Base-by-base conservation (phyloP, 1,140 invertebrate genomes). In the Halictus rubicundus region DNA sequence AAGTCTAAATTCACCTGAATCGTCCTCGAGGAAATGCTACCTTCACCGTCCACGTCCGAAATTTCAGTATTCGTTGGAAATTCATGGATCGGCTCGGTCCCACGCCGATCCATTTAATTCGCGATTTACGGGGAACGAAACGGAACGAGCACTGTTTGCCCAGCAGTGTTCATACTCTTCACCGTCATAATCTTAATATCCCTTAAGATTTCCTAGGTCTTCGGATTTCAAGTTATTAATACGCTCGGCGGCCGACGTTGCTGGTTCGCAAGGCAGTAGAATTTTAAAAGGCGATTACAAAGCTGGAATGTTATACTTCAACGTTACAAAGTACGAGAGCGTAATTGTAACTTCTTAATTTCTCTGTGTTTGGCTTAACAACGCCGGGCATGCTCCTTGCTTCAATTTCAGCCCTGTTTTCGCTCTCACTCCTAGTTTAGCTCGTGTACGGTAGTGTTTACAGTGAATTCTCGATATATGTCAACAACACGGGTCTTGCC, bases 241-340 rank as follows among this genome's bases (percentile, higher is more conserved):
- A 8, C 54, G 21, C n/a, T 5, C 21, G 52, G 6, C 8, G 7
- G 6, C 21, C n/a, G 4, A 9, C 19, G 21, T 3, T 9, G 10
- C 10, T 0, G 54, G 19, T 9, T 57, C 54, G 54, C 21, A 8
- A 5, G 54, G 1, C 21, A 7, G 54, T 57, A n/a, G 54, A n/a
- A 57, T 57, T 57, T 57, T 57, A 57, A 57, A 57, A 57, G 54
- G 6, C 9, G 54, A 57, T 57, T 57, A 57, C n/a, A 57, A 57
- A n/a, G 54, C 54, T 57, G n/a, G 54, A 23, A 57, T n/a, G 54
- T 23, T n/a, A n/a, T 57, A 57, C 54, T 57, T 57, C 19, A 19
- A 52, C 19, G 6, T 57, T 57, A n/a, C n/a, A 9, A 57, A 57
- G 54, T 9, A n/a, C 21, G 21, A 2, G 19, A 21, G 1, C 54